phyloP scores from a whole-genome alignment of 2,888 invertebrate genomes.

The Marronus borbonicus region DNA sequence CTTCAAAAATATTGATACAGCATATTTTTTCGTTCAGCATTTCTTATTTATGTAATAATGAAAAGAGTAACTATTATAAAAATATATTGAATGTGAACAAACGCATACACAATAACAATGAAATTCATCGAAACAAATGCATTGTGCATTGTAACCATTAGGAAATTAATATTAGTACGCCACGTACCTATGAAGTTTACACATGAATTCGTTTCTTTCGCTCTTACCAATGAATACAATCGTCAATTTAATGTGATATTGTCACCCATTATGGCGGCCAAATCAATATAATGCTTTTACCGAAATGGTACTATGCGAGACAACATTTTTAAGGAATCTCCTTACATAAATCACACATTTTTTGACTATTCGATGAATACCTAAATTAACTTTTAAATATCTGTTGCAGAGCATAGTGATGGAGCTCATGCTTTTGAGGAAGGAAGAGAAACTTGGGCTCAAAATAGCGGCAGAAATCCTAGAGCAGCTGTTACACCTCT shows the following conservation, averaged over 20 bases:
- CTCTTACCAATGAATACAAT: no score
- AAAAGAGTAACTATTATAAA: no score
- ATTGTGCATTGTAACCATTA: not conserved
- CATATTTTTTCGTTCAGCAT: no score
- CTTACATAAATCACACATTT: not conserved
- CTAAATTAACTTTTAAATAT: not conserved
- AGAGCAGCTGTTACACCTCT: slow-evolving; percentile 76
- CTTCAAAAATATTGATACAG: no score
- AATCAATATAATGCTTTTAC: slow-evolving; percentile 1
- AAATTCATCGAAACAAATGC: no score
- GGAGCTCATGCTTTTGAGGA: slow-evolving; percentile 77
- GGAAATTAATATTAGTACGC: not conserved
- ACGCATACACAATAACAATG: no score
- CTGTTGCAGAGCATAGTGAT: slow-evolving; percentile 82
- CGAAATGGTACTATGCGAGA: not conserved
- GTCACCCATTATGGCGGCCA: not conserved
- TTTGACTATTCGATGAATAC: not conserved
- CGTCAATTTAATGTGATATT: not conserved
- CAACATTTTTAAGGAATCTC: not conserved
- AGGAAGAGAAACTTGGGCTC: slow-evolving; percentile 71
- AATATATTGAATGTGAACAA: no score
- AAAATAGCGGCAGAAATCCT: slow-evolving; percentile 71
- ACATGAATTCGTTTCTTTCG: no score
- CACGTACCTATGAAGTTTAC: not conserved
- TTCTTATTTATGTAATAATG: no score